phyloP scores from a whole-genome alignment of 2,113 vertebrate genomes.

The Strix aluco region DNA sequence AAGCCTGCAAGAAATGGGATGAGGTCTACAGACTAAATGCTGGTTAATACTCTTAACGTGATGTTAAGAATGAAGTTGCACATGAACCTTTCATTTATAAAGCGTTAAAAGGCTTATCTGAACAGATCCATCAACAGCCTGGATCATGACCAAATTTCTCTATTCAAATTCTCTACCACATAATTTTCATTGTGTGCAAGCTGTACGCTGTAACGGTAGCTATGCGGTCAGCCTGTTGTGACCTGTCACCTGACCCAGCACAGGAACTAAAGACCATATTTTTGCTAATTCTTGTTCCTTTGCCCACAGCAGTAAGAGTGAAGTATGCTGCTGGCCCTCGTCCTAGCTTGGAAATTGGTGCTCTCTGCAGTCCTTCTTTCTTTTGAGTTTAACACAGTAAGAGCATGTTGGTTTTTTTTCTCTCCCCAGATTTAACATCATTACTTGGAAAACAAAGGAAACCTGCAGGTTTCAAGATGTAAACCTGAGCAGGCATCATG shows the following conservation, averaged over 20 bases:
- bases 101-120: background rate
- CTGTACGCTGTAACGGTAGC: accelerated
- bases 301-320: background rate
- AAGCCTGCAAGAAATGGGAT: background rate
- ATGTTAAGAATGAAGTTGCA: background rate
- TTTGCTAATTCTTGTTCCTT: background rate
- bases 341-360: background rate
- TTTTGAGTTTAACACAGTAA: background rate
- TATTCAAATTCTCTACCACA: slow-evolving; percentile 16
- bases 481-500: background rate
- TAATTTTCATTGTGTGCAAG: background rate
- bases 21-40: background rate
- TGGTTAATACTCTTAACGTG: background rate
- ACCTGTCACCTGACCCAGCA: background rate
- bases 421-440: background rate
- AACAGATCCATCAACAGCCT: background rate
- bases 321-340: background rate
- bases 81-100: background rate
- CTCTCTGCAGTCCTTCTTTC: background rate
- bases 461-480: background rate
- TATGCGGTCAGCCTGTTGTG: background rate
- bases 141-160: background rate
- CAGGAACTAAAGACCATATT: background rate
- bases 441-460: background rate
- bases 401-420: background rate